Evolutionary conservation across 2,113 vertebrate genomes (phyloP).

Genomic region (Solenodon paradoxus): DNA sequence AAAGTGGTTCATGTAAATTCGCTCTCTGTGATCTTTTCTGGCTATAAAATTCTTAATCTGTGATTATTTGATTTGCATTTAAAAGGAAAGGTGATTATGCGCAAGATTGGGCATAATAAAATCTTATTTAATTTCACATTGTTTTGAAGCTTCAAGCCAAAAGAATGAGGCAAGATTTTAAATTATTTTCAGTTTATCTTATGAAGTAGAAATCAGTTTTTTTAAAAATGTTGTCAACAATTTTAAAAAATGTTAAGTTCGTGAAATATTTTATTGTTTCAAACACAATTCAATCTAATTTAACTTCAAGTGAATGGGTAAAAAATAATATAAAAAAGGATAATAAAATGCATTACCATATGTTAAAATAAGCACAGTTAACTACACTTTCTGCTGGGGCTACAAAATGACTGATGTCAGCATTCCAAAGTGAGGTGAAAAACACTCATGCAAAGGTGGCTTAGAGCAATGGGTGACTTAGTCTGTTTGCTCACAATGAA

Average conservation of each 20-base stretch:
- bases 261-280: slow-evolving; percentile 8
- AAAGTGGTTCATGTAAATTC: neutral
- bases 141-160: neutral
- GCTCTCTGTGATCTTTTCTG: neutral
- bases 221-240: neutral
- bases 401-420: neutral
- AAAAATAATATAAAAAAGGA: neutral
- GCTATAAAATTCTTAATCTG: slow-evolving; percentile 25
- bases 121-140: neutral
- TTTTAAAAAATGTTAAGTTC: neutral
- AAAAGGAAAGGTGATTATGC: neutral
- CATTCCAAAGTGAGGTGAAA: neutral
- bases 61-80: slow-evolving; percentile 28
- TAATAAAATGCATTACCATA: neutral
- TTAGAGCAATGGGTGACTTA: neutral
- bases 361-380: neutral
- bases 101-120: neutral
- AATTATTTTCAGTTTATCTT: neutral
- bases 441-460: neutral
- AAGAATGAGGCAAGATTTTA: neutral
- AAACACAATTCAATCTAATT: neutral
- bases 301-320: neutral
- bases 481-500: neutral
- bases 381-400: neutral
- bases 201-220: neutral